phyloP scores from a whole-genome alignment of 2,888 invertebrate species.

The Agrochola macilenta region DNA sequence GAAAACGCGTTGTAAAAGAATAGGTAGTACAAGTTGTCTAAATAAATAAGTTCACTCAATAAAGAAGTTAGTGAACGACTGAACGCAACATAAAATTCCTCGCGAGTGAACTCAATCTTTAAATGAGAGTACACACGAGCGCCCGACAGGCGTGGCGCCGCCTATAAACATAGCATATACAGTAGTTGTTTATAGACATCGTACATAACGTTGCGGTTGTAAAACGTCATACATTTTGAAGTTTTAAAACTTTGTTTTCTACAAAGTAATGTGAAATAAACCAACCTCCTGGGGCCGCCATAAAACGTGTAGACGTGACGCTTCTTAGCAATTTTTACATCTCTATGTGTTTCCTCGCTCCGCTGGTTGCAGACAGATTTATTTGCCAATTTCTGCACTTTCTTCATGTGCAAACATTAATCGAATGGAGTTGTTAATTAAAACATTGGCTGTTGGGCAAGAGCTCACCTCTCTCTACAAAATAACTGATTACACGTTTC shows the following conservation, averaged over 20 bases:
- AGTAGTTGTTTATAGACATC: constrained; percentile 35
- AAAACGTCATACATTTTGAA: constrained; percentile 56
- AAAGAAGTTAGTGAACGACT: constrained; percentile 48
- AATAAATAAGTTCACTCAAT: constrained; percentile 57
- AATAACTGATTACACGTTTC: constrained; percentile 24
- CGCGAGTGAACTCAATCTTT: constrained; percentile 45
- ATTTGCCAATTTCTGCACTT: constrained; percentile 39
- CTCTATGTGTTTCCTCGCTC: not conserved
- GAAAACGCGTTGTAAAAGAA: constrained; percentile 36
- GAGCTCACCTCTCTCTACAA: constrained; percentile 12
- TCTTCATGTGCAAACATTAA: constrained; percentile 43
- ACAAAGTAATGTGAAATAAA: constrained; percentile 54
- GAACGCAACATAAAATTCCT: constrained; percentile 46
- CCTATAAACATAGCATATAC: not conserved
- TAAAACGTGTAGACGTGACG: constrained; percentile 47
- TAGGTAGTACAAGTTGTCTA: constrained; percentile 37
- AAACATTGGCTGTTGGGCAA: constrained; percentile 51
- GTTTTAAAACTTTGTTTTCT: constrained; percentile 47
- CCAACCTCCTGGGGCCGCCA: constrained; percentile 22
- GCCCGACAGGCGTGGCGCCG: constrained; percentile 13
- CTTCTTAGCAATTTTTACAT: constrained; percentile 19
- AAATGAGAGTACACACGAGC: constrained; percentile 33
- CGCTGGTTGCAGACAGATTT: constrained; percentile 31
- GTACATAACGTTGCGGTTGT: constrained; percentile 45
- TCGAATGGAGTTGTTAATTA: constrained; percentile 56